Base-by-base conservation (phyloP, 2,888 invertebrate species). In the Kuschelorhynchus macadamiae region DNA sequence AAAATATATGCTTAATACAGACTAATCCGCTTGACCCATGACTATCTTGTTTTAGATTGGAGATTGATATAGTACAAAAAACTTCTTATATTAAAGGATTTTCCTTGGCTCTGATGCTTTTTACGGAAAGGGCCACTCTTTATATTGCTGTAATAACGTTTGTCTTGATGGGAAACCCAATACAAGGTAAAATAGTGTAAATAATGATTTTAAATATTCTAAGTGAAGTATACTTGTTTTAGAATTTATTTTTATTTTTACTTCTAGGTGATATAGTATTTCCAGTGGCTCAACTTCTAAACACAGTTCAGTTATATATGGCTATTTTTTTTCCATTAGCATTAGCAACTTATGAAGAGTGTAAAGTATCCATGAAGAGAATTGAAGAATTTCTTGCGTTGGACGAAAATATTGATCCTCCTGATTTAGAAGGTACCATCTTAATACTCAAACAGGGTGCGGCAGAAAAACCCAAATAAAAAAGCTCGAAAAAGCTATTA, bases 101-200 rank as follows among this genome's bases (percentile, higher is more conserved):
- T 73, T 89, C 89, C 4, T 84, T 88, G 30, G 89, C 90, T 0
- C 79, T 88, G 71, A 82, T 88, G 80, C 91, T 96, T 47, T 95
- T 94, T 80, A 93, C 95, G 0, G 93, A 95, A 78, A 90, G 96
- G 71, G 88, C 95, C 50, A 92, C 95, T 1, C 85, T 96, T 8
- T 94, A 92, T 79, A 88, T 93, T 68, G 94, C 94, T 1, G 87
- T 97, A 57, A 86, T 94, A 47, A 88, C 92, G 0, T 94, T 91
- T 79, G 91, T 92, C 9, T 84, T 94, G 1, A 83, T 90, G 74
- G 93, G 91, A 12, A 78, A 85, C 62, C 71, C 67, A n/a, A 67
- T 71, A 20, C 61, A 32, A 52, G 70, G 67, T 67, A 62, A 52
- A 16, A 46, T 1, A n/a, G n/a, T 9, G 11, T 21, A 12, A 42